Base-by-base conservation (phyloP, 2,888 invertebrate genomes). In the Scaptomyza polygonia region DNA sequence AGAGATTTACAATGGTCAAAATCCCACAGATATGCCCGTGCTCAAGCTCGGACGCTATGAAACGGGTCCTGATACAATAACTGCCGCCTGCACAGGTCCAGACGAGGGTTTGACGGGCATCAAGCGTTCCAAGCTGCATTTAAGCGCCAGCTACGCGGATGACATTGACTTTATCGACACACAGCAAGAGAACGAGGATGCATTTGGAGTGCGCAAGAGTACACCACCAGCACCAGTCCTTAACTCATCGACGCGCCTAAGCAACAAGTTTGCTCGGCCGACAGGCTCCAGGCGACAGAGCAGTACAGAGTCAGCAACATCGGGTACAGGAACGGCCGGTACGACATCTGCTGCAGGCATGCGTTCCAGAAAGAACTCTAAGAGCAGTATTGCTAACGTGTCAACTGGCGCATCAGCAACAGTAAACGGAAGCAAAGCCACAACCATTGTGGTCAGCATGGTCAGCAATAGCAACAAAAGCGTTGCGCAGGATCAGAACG, bases 21-120 rank as follows among this genome's bases (percentile, higher is more conserved):
- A 93, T 79, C 94, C 95, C 49, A 94, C 95, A 54, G 95, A 96
- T 89, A 92, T 97, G 77, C 96, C 96, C 0, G 93, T 93, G 78
- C 93, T 92, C 61, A 92, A 93, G 61, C 88, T 95, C 49, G 93
- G 92, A 11, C 77, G 89, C 21, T 93, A 93, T 83, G 90, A 92
- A 40, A 92, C 92, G 34, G 93, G 94, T 14, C 88, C 93, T 29
- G 92, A 93, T 55, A 93, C 94, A 51, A 92, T 96, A 53, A 92
- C 95, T 58, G 95, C 96, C 9, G 95, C 96, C 56, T 95, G 94
- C 86, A 96, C 97, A 0, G 97, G 97, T 8, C 97, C 97, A 0
- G 95, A 95, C 80, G 95, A 95, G 62, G 97, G 97, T 1, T 93
- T 97, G 4, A 95, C 95, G 0, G 94, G 95, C 48, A 95, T 96